phyloP scores from a whole-genome alignment of 2,113 vertebrate genomes.

The Cranoglanis bouderius region DNA sequence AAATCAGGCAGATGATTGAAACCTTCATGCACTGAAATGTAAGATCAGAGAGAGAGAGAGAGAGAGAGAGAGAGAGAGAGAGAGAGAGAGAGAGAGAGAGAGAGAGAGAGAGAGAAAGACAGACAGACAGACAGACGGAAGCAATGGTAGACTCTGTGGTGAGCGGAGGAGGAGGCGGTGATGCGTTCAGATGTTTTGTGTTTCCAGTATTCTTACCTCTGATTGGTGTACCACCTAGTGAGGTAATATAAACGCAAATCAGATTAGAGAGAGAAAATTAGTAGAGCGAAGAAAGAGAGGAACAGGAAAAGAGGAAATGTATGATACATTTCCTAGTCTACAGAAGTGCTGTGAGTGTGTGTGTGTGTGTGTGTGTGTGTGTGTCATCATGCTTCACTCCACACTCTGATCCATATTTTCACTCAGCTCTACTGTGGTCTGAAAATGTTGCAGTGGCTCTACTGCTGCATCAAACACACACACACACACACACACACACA shows the following conservation, averaged over 20 bases:
- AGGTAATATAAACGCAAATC: slow-evolving; percentile 99
- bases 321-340: not conserved
- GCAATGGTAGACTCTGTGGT: slow-evolving; percentile 69
- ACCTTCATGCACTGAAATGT: slow-evolving; percentile 43
- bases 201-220: slow-evolving; percentile 98
- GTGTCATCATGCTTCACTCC: not conserved
- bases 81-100: slow-evolving; percentile 56
- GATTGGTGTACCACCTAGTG: slow-evolving; percentile 99
- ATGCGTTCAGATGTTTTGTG: slow-evolving; percentile 76
- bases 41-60: slow-evolving; percentile 51
- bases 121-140: slow-evolving; percentile 63
- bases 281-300: slow-evolving; percentile 80
- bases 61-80: slow-evolving; percentile 66
- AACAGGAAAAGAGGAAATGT: slow-evolving; percentile 69
- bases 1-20: slow-evolving; percentile 52
- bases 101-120: slow-evolving; percentile 38
- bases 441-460: slow-evolving; percentile 30
- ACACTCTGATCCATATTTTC: slow-evolving; percentile 26
- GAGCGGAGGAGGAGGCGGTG: slow-evolving; percentile 69
- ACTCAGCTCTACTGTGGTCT: slow-evolving; percentile 32
- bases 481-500: slow-evolving; percentile 6
- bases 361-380: not conserved
- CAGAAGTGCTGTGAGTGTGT: not conserved
- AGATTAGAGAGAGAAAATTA: slow-evolving; percentile 95
- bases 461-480: slow-evolving; percentile 6